Conservation (phyloP, 2,113 vertebrate species). For the Hirundichthys speculiger region DNA sequence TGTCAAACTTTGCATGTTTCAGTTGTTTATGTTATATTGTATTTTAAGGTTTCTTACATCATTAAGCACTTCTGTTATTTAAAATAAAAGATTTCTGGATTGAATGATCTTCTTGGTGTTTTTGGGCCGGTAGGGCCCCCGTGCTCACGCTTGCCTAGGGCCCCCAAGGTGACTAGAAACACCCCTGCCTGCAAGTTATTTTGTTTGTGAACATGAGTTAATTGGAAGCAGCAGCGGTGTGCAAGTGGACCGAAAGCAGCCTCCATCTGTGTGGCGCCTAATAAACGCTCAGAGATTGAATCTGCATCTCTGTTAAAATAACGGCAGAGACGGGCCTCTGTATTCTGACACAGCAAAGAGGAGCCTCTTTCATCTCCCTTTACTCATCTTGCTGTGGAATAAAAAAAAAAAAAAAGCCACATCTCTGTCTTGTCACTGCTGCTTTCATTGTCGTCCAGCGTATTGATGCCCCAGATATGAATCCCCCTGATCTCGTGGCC, state of each 20-base stretch:
- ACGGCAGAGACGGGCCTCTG: slow-evolving; percentile 26
- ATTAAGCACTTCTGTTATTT: no score
- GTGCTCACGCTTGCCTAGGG: no score
- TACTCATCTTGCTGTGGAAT: slow-evolving; percentile 38
- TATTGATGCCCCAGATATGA: slow-evolving; percentile 67
- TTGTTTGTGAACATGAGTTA: slow-evolving; percentile 58
- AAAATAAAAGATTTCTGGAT: no score
- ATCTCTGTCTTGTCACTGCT: slow-evolving; percentile 19
- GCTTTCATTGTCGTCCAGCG: slow-evolving; percentile 56
- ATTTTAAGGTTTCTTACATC: no score
- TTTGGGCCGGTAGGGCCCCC: no score
- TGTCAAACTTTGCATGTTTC: no score
- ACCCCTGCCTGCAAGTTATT: no score
- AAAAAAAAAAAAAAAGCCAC: slow-evolving; percentile 1
- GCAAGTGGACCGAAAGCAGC: neutral
- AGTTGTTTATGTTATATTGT: no score
- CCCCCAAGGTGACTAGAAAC: no score
- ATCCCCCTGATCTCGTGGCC: slow-evolving; percentile 55
- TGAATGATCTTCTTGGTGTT: no score
- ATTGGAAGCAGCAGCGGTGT: slow-evolving; percentile 43
- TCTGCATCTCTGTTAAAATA: slow-evolving; percentile 34
- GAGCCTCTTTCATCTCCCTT: slow-evolving; percentile 54
- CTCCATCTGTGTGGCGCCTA: slow-evolving; percentile 37
- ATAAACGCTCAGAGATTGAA: slow-evolving; percentile 32
- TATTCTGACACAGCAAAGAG: slow-evolving; percentile 39